These are phyloP conservation scores for Poeciliopsis turneri DNA, from an alignment of 2,797 vertebrate species.

Conservation along the genomic window DNA sequence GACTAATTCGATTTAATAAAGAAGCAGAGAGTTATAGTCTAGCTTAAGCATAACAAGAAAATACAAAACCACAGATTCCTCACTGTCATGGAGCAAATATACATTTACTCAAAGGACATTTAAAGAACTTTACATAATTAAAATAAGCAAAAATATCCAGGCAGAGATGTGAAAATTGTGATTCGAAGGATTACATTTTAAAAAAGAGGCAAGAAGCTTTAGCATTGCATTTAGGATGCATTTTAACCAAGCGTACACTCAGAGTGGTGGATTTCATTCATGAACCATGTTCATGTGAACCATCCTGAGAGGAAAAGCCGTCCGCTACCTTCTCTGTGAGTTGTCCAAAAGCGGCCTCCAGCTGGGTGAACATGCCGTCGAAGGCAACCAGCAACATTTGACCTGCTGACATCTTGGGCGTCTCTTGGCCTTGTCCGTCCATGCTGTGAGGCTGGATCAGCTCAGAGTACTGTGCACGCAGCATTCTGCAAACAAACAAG, in stretches of 20 bases:
- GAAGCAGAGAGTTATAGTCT: neutral
- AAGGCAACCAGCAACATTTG: conserved; percentile 99
- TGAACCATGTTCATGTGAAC: neutral
- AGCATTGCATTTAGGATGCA: no score
- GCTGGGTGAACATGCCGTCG: conserved; percentile 99
- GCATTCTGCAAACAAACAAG: conserved; percentile 78
- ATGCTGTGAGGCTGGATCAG: conserved; percentile 93
- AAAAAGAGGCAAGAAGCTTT: no score
- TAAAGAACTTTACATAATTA: no score
- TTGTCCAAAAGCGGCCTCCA: conserved; percentile 94
- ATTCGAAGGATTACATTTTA: no score
- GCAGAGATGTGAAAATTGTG: no score
- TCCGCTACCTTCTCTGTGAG: conserved; percentile 92
- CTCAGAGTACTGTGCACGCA: conserved; percentile 96
- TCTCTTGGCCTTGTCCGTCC: conserved; percentile 88
- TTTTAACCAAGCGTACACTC: neutral
- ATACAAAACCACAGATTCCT: neutral
- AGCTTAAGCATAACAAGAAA: neutral
- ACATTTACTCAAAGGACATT: no score
- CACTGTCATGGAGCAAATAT: neutral
- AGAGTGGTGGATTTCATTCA: neutral
- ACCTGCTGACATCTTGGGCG: conserved; percentile 97
- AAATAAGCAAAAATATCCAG: no score
- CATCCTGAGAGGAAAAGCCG: neutral
- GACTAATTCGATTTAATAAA: neutral